phyloP scores from a whole-genome alignment of 2,888 invertebrate species.

The Pomacea canaliculata region DNA sequence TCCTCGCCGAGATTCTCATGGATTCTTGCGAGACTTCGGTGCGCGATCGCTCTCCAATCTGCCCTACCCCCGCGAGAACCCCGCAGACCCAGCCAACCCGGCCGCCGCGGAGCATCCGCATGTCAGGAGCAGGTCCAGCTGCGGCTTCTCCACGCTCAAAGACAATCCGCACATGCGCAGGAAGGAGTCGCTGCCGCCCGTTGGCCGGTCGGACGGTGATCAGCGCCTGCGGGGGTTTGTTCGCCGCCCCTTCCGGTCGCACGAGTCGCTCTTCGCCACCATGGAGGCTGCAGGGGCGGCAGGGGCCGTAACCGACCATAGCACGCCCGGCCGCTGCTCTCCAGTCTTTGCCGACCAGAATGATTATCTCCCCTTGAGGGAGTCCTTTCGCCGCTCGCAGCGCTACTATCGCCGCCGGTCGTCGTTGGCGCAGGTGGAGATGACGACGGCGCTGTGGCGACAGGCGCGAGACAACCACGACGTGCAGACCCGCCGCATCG shows the following conservation, averaged over 20 bases:
- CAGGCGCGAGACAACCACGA: slow-evolving; percentile 1
- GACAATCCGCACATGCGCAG: slow-evolving; percentile 57
- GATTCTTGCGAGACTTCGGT: slow-evolving; percentile 33
- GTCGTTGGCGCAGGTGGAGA: slow-evolving; percentile 43
- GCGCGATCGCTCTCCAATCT: slow-evolving; percentile 31
- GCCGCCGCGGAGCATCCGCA: slow-evolving; percentile 56
- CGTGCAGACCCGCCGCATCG: slow-evolving; percentile 10
- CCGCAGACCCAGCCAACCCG: slow-evolving; percentile 53
- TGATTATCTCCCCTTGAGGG: slow-evolving; percentile 36
- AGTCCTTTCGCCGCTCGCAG: slow-evolving; percentile 41
- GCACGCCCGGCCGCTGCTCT: slow-evolving; percentile 21
- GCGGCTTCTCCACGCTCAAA: slow-evolving; percentile 55
- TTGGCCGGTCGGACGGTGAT: slow-evolving; percentile 24
- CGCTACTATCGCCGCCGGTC: slow-evolving; percentile 55
- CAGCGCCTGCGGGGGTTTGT: slow-evolving; percentile 6
- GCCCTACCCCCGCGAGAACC: slow-evolving; percentile 37
- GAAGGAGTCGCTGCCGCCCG: slow-evolving; percentile 59
- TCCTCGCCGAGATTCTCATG: slow-evolving; percentile 48
- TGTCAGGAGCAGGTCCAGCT: slow-evolving; percentile 50
- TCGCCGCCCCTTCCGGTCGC: slow-evolving; percentile 24
- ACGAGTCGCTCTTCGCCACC: slow-evolving; percentile 15
- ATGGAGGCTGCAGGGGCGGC: slow-evolving; percentile 15
- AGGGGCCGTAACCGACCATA: slow-evolving; percentile 8
- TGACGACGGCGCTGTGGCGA: slow-evolving; percentile 22
- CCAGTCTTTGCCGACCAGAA: slow-evolving; percentile 33